These are phyloP conservation scores for Drosophila teissieri DNA, from an alignment of 1,140 invertebrate species.

Conservation along the genomic window DNA sequence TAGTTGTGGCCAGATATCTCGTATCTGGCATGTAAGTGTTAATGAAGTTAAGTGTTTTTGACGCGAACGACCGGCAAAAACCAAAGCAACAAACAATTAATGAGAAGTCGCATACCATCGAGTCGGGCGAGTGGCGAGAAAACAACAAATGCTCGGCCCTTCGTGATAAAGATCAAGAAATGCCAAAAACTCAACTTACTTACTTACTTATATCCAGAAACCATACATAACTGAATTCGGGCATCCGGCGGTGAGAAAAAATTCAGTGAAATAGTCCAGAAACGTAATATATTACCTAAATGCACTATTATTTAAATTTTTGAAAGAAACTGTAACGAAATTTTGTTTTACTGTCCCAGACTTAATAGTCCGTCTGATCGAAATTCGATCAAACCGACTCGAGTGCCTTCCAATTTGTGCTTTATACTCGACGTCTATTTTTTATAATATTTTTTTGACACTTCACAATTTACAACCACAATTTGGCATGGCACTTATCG, in stretches of 20 bases:
- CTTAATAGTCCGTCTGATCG: constrained; percentile 35
- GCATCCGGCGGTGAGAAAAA: constrained; percentile 9
- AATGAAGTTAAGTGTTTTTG: constrained; percentile 83
- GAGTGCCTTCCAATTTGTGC: constrained; percentile 44
- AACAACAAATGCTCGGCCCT: constrained; percentile 62
- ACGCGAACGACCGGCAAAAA: constrained; percentile 65
- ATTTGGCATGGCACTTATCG: constrained; percentile 77
- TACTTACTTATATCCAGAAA: constrained; percentile 1
- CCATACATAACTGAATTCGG: background rate
- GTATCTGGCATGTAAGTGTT: constrained; percentile 81
- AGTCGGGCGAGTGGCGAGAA: constrained; percentile 23
- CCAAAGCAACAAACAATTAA: constrained; percentile 73
- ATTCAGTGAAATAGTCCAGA: constrained; percentile 3
- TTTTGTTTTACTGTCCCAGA: background rate
- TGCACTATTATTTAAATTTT: too few relatives aligned
- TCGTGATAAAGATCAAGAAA: constrained; percentile 73
- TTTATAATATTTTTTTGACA: constrained; percentile 50
- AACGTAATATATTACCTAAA: too few relatives aligned
- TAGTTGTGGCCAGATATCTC: constrained; percentile 52
- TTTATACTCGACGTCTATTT: constrained; percentile 14
- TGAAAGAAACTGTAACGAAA: background rate
- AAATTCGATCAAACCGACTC: constrained; percentile 43
- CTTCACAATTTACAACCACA: constrained; percentile 74
- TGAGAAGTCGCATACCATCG: constrained; percentile 72
- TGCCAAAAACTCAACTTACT: constrained; percentile 38